Evolutionary conservation across 2,113 vertebrate species (phyloP), one percentile per base, ranked within the genome.

Genomic region (Oncorhynchus masou): DNA sequence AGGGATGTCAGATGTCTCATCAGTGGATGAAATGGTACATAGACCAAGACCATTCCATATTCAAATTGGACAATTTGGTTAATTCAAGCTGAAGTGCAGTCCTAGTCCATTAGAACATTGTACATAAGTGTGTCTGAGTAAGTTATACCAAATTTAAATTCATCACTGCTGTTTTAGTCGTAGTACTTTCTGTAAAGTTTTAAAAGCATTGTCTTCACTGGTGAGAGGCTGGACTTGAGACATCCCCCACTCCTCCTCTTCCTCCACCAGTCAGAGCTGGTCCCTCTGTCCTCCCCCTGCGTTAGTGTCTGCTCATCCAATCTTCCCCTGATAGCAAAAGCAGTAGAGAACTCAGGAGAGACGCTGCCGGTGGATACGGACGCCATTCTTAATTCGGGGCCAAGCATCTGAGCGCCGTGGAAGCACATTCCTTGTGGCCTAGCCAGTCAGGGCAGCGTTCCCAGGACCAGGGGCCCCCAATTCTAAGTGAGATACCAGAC

Each of bases 401-500:
- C 92, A 92, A 92, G 85, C 74, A 88, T 90, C 89, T 91, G 90
- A 90, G 88, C 84, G 85, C 89, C 89, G 86, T 90, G 87, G 89
- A 88, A 87, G 86, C 83, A 88, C 91, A 92, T 93, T 92, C 90
- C 89, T 90, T 84, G 87, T 77, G 89, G 88, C 85, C 82, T 75
- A 82, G 85, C 86, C 86, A 90, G 88, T 89, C 88, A 73, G 73
- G 73, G 80, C 88, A 90, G 89, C 76, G 81, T 91, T 93, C 90
- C 92, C 91, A 91, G 90, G 88, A 81, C 84, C 70, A 25, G 77
- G 88, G 88, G 91, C 88, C 89, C 86, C 91, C 85, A 29, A 76
- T 57, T 69, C 83, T 94, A 94, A 94, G 92, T 90, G 91, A 92
- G 91, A 93, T 91, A 88, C 88, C 93, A 94, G 91, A 91, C 87